Base-by-base conservation (phyloP, 2,797 vertebrate genomes). In the Craterocephalus amniculus region DNA sequence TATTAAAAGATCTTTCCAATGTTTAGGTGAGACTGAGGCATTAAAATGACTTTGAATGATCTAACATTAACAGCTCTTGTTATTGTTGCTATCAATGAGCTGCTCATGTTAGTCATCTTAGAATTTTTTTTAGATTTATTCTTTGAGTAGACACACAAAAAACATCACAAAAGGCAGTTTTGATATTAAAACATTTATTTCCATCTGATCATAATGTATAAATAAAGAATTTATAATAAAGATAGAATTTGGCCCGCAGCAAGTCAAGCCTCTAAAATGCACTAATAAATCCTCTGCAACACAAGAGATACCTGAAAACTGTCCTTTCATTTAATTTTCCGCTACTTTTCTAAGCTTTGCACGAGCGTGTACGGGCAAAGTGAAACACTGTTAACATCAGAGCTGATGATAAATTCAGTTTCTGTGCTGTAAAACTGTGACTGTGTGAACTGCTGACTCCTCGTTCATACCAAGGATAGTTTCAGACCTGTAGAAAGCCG, bases 151-250 rank as follows among this genome's bases (percentile, higher is more conserved):
- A 6, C 5, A 35, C 0, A 0, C 3, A 10, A 20, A 60, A 20
- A 64, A 45, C 57, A 1, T 26, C 35, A 73, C 32, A 72, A 48
- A 63, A 67, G 40, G 70, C 58, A 38, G 2, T 20, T 32, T 65
- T 79, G 20, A 72, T 61, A 78, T 71, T 70, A 22, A 81, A 86
- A 72, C 55, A 72, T 87, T 90, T 90, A 88, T 89, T 84, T 65
- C 2, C 55, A 40, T 26, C 61, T 27, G 62, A 76, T 79, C 57
- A 84, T 36, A 55, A 63, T 68, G 64, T 79, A 89, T 81, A 87
- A 85, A 89, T 89, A 83, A 83, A 81, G 66, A 68, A 70, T 84
- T 79, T 70, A 60, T 83, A 84, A 75, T 55, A 86, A 80, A 83
- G 57, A 14, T 80, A 59, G 29, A 55, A 64, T 86, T 84, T 90